Conservation (phyloP, 2,113 vertebrate species). For the Limanda limanda region DNA sequence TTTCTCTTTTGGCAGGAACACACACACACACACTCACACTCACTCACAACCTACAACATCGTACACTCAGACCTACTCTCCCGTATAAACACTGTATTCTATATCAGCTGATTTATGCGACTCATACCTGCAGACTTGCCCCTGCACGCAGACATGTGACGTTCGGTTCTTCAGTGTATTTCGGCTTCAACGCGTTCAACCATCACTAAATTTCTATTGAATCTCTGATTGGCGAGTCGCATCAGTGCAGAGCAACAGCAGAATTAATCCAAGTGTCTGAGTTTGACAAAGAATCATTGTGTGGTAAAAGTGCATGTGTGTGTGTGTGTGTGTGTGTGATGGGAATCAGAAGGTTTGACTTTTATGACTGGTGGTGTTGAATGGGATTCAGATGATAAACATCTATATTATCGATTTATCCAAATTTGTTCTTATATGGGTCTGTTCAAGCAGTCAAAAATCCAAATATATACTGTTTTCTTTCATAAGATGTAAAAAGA, state of each 20-base stretch:
- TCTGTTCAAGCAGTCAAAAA: no score
- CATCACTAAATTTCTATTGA: not conserved
- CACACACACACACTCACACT: constrained; percentile 35
- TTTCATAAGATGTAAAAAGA: no score
- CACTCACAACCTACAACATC: constrained; percentile 36
- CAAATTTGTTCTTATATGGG: no score
- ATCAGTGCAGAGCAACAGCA: constrained; percentile 4
- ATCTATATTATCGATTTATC: no score
- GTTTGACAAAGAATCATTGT: not conserved
- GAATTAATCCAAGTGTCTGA: not conserved
- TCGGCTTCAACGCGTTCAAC: constrained; percentile 25
- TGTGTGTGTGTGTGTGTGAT: not conserved
- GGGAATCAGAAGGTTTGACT: not conserved
- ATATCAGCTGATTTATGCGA: constrained; percentile 23
- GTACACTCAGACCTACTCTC: constrained; percentile 22
- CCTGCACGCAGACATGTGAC: constrained; percentile 2
- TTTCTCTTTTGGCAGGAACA: constrained; percentile 20
- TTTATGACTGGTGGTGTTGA: not conserved
- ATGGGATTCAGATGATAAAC: no score
- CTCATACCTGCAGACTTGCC: constrained; percentile 28
- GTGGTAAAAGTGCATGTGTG: not conserved
- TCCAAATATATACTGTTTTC: no score
- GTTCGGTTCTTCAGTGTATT: not conserved
- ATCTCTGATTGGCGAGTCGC: not conserved
- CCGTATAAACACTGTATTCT: constrained; percentile 26